These are phyloP conservation scores for Labroides dimidiatus DNA, from an alignment of 2,797 vertebrate genomes.

Conservation along the genomic window DNA sequence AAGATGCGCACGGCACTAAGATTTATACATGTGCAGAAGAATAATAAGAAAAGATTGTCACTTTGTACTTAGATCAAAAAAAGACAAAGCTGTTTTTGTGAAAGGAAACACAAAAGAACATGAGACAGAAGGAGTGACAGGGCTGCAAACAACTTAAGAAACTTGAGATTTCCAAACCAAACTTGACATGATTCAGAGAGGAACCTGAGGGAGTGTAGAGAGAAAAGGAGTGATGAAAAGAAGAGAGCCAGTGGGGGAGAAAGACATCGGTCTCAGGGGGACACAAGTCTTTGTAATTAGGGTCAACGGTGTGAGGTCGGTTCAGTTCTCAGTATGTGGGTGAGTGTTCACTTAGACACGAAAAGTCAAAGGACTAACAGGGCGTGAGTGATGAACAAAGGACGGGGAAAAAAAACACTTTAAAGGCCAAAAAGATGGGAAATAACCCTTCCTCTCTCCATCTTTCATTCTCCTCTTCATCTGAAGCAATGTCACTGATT, in stretches of 20 bases:
- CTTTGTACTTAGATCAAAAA: background rate
- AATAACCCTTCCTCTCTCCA: slow-evolving; percentile 21
- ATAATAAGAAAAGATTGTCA: background rate
- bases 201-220: slow-evolving; percentile 2
- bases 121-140: background rate
- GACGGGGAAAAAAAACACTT: slow-evolving; percentile 37
- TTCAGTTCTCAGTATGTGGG: slow-evolving; percentile 38
- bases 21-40: no score
- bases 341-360: slow-evolving; percentile 28
- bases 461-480: slow-evolving; percentile 3
- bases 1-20: no score
- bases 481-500: slow-evolving; percentile 30
- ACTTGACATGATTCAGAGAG: slow-evolving; percentile 4
- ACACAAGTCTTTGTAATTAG: slow-evolving; percentile 55
- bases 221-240: background rate
- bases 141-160: background rate
- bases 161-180: slow-evolving; percentile 11
- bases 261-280: slow-evolving; percentile 32
- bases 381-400: slow-evolving; percentile 14
- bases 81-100: background rate
- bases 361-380: slow-evolving; percentile 10
- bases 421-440: slow-evolving; percentile 2
- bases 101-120: background rate
- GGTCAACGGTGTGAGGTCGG: slow-evolving; percentile 54
- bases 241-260: slow-evolving; percentile 19